These are phyloP conservation scores for Mylabris phalerata DNA, from an alignment of 1,140 invertebrate genomes.

Conservation along the genomic window DNA sequence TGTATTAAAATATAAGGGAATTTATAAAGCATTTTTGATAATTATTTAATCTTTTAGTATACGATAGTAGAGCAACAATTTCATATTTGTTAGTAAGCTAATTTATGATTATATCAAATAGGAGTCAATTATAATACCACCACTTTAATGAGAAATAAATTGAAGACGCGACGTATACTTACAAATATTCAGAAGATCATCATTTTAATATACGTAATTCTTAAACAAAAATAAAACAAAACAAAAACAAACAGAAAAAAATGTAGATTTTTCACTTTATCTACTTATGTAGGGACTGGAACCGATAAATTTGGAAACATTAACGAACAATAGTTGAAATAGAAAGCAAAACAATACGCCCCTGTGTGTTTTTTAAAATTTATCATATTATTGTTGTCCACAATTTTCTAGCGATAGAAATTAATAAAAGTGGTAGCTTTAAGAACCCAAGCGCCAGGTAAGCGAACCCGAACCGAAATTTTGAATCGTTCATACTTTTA, in stretches of 20 bases:
- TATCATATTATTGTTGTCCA: background rate
- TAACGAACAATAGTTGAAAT: conserved; percentile 5
- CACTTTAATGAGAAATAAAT: no score
- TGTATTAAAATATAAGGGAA: no score
- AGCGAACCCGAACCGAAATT: conserved; percentile 41
- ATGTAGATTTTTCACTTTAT: background rate
- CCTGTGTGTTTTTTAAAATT: background rate
- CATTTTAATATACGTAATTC: conserved; percentile 19
- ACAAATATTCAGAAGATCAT: conserved; percentile 21
- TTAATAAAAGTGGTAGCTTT: conserved; percentile 14
- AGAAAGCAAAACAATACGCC: conserved; percentile 11
- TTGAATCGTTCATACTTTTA: background rate
- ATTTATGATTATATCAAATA: no score
- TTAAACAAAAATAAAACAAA: no score
- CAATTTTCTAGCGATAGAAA: conserved; percentile 4
- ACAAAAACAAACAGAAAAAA: no score
- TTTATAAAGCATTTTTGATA: no score
- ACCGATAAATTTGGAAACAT: conserved; percentile 24
- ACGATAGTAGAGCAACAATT: no score
- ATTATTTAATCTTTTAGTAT: no score
- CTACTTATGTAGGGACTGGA: conserved; percentile 33
- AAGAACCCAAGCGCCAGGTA: conserved; percentile 35
- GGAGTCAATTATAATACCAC: no score
- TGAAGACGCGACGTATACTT: no score
- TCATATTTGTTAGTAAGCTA: no score